Evolutionary conservation across 92 coral and sea anemone species (phyloP).

Genomic region (Zoanthus sansibaricus): DNA sequence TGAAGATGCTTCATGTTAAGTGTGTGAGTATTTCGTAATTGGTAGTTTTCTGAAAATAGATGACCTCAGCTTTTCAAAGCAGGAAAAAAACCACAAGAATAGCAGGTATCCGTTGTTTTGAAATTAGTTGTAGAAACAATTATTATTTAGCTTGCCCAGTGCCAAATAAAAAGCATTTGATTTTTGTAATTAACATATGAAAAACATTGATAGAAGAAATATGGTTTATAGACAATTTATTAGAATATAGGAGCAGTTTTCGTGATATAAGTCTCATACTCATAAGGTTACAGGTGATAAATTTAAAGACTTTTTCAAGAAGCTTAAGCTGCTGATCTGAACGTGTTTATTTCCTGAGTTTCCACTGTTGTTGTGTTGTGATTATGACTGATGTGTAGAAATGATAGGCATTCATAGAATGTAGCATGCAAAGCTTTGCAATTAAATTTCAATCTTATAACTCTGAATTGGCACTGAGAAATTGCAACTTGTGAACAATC

Average conservation of each 20-base stretch:
- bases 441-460: background rate
- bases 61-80: constrained; percentile 11
- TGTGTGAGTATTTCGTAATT: constrained; percentile 5
- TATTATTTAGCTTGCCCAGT: background rate
- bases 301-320: constrained; percentile 20
- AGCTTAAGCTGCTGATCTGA: background rate
- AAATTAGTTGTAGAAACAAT: background rate
- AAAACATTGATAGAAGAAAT: background rate
- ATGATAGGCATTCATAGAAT: background rate
- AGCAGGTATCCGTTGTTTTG: background rate
- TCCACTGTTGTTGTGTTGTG: background rate
- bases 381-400: constrained; percentile 14
- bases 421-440: constrained; percentile 27
- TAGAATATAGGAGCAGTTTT: constrained; percentile 8
- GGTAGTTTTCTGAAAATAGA: background rate
- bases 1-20: background rate
- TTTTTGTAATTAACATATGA: background rate
- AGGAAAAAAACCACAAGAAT: constrained; percentile 14
- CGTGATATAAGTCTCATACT: constrained; percentile 15
- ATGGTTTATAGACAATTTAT: background rate
- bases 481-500: too few relatives aligned
- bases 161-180: too few relatives aligned
- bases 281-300: constrained; percentile 14
- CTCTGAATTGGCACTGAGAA: background rate
- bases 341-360: constrained; percentile 38